Evolutionary conservation across 2,888 invertebrate species (phyloP), one percentile per base, ranked within the genome.

Genomic region (Diloba caeruleocephala): DNA sequence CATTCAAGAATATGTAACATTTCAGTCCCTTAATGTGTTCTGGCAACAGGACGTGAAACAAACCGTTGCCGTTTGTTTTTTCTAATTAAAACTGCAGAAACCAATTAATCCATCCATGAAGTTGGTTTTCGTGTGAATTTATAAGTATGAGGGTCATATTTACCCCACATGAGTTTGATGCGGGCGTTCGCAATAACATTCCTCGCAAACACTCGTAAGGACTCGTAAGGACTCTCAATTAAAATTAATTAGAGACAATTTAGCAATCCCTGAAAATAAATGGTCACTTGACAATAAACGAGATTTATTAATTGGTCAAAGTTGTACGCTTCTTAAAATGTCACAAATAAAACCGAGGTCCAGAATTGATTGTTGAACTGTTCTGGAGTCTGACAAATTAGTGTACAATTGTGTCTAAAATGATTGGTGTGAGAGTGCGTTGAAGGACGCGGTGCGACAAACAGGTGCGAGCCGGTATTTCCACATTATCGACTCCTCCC

Each of bases 241-340:
- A 90, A 83, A 88, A 90, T 90, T 90, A 91, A 93, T 93, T 92
- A 92, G 88, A 90, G 90, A 91, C 90, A 92, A 92, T 92, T 92
- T 90, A 91, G 91, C 90, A 87, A 91, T 84, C 87, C 83, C 85
- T 81, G 82, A 85, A 86, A 87, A 88, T 89, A 84, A 88, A 87
- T 82, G 87, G 84, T 76, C 84, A 83, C 87, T 91, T 81, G 82
- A 87, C 81, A 86, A 86, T 87, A 83, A 90, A 85, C 83, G 88
- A 86, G 90, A 91, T 92, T 91, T 89, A 85, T 88, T 81, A 79
- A 79, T 80, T 79, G 75, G 62, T 64, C 65, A 54, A 70, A 64
- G 41, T 61, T 50, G 34, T 60, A 61, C 41, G 52, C 37, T 64
- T 50, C 12, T 52, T 25, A 29, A 33, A 44, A 50, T 28, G 55